Evolutionary conservation across 2,888 invertebrate genomes (phyloP).

Genomic region (Meteorus cinctellus): DNA sequence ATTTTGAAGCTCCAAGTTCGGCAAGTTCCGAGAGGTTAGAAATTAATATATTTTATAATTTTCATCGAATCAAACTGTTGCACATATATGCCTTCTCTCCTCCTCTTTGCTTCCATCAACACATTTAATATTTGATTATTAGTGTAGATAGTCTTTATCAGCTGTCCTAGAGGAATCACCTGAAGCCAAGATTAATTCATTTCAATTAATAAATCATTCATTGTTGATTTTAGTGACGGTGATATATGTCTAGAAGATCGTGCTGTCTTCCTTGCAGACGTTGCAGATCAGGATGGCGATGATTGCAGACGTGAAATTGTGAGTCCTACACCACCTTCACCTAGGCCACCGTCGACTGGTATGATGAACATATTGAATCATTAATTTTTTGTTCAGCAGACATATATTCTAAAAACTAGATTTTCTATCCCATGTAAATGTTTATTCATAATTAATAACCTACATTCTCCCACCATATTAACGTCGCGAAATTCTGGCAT

Average conservation of each 20-base stretch:
- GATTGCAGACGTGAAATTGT: conserved; percentile 46
- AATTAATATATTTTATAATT: background rate
- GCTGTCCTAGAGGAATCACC: too few relatives aligned
- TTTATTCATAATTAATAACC: background rate
- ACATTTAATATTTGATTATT: background rate
- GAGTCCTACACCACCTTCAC: conserved; percentile 83
- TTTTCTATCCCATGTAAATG: background rate
- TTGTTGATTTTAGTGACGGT: conserved; percentile 56
- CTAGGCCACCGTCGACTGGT: conserved; percentile 85
- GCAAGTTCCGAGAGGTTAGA: conserved; percentile 91
- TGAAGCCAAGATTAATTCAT: background rate
- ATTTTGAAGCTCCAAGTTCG: conserved; percentile 90
- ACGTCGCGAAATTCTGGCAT: background rate
- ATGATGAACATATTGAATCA: conserved; percentile 51
- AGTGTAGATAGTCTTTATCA: too few relatives aligned
- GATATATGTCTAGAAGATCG: conserved; percentile 64
- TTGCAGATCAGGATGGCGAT: conserved; percentile 62
- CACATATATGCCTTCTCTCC: background rate
- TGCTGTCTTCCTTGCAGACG: conserved; percentile 62
- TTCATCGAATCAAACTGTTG: background rate
- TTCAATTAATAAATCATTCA: conserved; percentile 20
- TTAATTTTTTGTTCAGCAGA: background rate
- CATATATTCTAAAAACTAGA: background rate
- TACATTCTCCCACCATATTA: background rate
- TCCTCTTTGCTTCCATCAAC: background rate